Evolutionary conservation across 2,797 vertebrate species (phyloP).

Genomic region (Xiphophorus birchmanni): DNA sequence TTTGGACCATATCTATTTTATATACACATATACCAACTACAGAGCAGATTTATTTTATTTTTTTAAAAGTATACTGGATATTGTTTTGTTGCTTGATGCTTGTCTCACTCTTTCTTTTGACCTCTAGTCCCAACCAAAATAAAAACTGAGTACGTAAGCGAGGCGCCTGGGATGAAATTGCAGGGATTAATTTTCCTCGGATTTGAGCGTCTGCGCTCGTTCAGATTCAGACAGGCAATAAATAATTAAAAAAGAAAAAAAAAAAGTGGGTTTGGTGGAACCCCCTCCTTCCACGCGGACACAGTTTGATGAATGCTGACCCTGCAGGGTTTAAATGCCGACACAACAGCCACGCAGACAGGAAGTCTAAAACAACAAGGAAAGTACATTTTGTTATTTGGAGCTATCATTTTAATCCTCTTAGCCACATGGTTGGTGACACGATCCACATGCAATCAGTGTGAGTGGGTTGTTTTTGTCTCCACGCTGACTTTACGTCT

Average conservation of each 20-base stretch:
- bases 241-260: conserved; percentile 1
- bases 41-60: not conserved
- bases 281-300: conserved; percentile 29
- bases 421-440: conserved; percentile 48
- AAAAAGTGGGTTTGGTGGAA: conserved; percentile 16
- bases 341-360: not conserved
- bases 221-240: conserved; percentile 46
- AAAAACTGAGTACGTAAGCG: not conserved
- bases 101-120: conserved; percentile 17
- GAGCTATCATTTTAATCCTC: conserved; percentile 63
- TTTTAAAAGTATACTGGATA: not conserved
- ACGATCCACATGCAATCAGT: conserved; percentile 50
- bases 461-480: conserved; percentile 48
- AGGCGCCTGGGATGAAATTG: conserved; percentile 29
- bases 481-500: not conserved
- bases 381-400: conserved; percentile 5
- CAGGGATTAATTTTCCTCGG: conserved; percentile 55
- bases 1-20: not conserved
- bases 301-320: conserved; percentile 1
- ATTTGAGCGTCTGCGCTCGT: conserved; percentile 60
- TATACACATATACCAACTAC: not conserved
- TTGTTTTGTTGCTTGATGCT: conserved; percentile 1
- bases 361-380: not conserved
- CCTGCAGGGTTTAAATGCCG: not conserved
- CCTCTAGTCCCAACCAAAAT: not conserved